Conservation (phyloP, 2,888 invertebrate genomes). For the Eulithis testata region DNA sequence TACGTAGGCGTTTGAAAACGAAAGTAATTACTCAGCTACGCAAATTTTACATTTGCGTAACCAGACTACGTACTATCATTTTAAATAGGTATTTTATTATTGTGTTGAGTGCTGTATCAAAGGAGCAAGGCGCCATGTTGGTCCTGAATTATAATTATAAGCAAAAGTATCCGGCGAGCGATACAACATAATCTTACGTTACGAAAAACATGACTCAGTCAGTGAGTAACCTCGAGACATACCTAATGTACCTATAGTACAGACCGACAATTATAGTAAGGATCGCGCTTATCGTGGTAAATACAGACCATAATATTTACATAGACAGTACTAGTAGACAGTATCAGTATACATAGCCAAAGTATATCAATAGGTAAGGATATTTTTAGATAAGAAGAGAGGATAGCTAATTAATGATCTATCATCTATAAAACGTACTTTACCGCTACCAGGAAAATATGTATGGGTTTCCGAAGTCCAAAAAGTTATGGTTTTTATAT, state of each 20-base stretch:
- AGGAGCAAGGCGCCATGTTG: slow-evolving; percentile 25
- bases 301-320: slow-evolving; percentile 43
- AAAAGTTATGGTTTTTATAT: no score
- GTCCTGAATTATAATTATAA: slow-evolving; percentile 42
- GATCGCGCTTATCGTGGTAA: slow-evolving; percentile 38
- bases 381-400: neutral
- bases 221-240: slow-evolving; percentile 58
- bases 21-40: slow-evolving; percentile 18
- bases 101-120: slow-evolving; percentile 6
- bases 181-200: slow-evolving; percentile 54
- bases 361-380: neutral
- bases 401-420: no score
- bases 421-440: no score
- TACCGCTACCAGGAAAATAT: no score
- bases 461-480: no score
- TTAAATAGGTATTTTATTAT: no score
- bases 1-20: slow-evolving; percentile 16
- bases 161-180: slow-evolving; percentile 60
- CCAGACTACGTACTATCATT: no score
- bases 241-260: neutral
- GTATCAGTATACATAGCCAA: no score
- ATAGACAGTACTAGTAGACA: slow-evolving; percentile 44
- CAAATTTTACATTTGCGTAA: slow-evolving; percentile 7
- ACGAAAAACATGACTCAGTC: slow-evolving; percentile 62
- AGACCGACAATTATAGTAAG: slow-evolving; percentile 37